Percentiles rank a stretch among this genome's conserved stretches.
These are phyloP conservation scores for Caradrina clavipalpis DNA, from an alignment of 2,888 invertebrate genomes.

Conservation along the genomic window DNA sequence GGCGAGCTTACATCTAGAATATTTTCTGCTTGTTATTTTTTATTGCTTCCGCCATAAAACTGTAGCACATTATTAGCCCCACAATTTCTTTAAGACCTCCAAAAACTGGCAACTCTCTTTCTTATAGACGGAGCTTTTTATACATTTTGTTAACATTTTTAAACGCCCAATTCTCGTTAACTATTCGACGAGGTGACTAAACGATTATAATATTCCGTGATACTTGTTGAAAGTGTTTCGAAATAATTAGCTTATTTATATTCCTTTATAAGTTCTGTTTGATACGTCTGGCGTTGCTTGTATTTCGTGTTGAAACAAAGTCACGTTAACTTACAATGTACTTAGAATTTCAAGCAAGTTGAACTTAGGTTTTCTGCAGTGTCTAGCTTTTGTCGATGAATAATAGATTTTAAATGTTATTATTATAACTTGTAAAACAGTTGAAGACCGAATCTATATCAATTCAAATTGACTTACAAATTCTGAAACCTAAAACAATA, in stretches of 20 bases:
- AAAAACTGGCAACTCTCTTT: conserved; percentile 30
- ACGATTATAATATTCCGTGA: conserved; percentile 57
- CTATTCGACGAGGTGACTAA: conserved; percentile 54
- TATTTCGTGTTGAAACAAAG: conserved; percentile 42
- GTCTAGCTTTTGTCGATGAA: background rate
- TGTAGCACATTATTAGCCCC: conserved; percentile 52
- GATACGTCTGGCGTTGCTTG: conserved; percentile 28
- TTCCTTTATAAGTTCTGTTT: conserved; percentile 35
- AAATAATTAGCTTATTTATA: conserved; percentile 58
- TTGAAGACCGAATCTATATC: conserved; percentile 14
- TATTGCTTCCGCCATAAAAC: conserved; percentile 55
- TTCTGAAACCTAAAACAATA: conserved; percentile 42
- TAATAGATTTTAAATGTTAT: background rate
- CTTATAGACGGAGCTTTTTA: conserved; percentile 24
- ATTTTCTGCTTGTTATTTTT: conserved; percentile 59
- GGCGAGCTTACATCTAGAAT: conserved; percentile 26
- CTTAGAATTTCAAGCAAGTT: conserved; percentile 12
- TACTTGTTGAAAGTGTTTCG: conserved; percentile 41
- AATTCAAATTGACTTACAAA: conserved; percentile 44
- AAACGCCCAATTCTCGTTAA: conserved; percentile 34
- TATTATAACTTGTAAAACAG: conserved; percentile 4
- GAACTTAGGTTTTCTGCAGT: background rate
- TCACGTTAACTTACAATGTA: conserved; percentile 24
- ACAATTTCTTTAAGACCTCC: conserved; percentile 43
- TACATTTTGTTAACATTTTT: conserved; percentile 32